Evolutionary conservation across 2,797 vertebrate genomes (phyloP), one percentile per base, ranked within the genome.

Genomic region (Perodicticus potto): DNA sequence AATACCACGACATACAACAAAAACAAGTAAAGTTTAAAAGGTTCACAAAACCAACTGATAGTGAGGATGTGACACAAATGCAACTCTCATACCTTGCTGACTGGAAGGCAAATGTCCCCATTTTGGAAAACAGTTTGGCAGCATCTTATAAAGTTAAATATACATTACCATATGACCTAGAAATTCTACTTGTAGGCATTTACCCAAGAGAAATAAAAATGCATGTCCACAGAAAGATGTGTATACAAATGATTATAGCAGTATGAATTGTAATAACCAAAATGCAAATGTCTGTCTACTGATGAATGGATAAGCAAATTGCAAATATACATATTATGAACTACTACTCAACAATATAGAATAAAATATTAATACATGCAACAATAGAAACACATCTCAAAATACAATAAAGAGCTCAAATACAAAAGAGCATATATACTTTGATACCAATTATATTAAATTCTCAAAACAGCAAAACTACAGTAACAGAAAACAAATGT

Each of bases 121-220:
- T n/a, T 74, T 16, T 25, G 43, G 67, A 94, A 70, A 90, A 87
- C 4, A 72, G 70, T 34, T 63, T 2, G 22, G 14, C 2, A 73
- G 14, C 61, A 61, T 76, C 67, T 70, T 72, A 84, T 22, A 61
- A 74, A 78, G 53, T 40, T 65, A 84, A 87, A 93, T 40, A 77
- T n/a, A n/a, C 25, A 86, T 86, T 85, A 85, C 27, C 23, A 73
- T 20, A 72, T 12, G 32, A 69, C 61, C 72, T 49, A 73, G n/a
- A 76, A 92, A 74, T 90, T 87, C 55, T 61, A 69, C n/a, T 86
- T 59, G 29, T 23, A 61, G 19, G 17, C 55, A 93, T 72, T 93
- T 65, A 82, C 57, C 19, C 29, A 89, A 63, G 14, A 83, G 23
- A 94, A 92, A 94, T 77, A 89, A 91, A 96, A 91, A 70, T 3